These are phyloP conservation scores for Aspidiotus destructor DNA, from an alignment of 2,888 invertebrate species.

Conservation along the genomic window DNA sequence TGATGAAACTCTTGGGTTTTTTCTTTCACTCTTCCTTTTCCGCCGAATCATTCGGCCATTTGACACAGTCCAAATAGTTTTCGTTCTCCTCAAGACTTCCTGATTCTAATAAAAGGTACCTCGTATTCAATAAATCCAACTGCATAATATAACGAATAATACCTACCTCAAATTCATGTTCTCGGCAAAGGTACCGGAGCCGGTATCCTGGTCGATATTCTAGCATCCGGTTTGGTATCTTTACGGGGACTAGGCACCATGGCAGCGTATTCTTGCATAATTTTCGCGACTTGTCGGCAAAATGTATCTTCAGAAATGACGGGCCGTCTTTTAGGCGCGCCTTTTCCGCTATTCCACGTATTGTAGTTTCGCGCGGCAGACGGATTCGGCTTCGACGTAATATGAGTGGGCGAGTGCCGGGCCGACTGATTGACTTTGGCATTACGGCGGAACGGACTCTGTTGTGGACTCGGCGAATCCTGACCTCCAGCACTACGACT, in stretches of 20 bases:
- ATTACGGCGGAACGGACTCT: slow-evolving; percentile 36
- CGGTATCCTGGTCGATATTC: slow-evolving; percentile 47
- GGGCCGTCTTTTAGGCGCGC: slow-evolving; percentile 34
- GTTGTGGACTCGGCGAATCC: slow-evolving; percentile 35
- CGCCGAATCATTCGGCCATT: too few species aligned
- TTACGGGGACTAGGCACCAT: slow-evolving; percentile 45
- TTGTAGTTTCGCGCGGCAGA: slow-evolving; percentile 33
- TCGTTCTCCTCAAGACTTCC: too few species aligned
- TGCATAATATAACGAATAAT: neutral
- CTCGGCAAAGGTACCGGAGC: slow-evolving; percentile 44
- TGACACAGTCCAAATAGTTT: too few species aligned
- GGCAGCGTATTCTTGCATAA: slow-evolving; percentile 37
- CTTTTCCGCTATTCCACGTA: slow-evolving; percentile 36
- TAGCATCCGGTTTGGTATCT: slow-evolving; percentile 46
- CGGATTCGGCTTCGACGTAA: slow-evolving; percentile 12
- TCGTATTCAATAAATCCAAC: neutral
- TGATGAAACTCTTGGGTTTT: too few species aligned
- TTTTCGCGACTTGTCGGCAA: slow-evolving; percentile 37
- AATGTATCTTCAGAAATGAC: slow-evolving; percentile 36
- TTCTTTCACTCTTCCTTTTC: too few species aligned
- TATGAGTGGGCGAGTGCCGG: slow-evolving; percentile 34
- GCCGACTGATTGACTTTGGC: slow-evolving; percentile 36
- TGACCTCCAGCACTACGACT: slow-evolving; percentile 36
- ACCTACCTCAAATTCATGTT: slow-evolving; percentile 16
- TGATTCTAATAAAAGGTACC: too few species aligned